A percentile compares a stretch with the other conserved stretches of the same genome.
Conservation (phyloP, 2,113 vertebrate genomes). For the Cricetomys ansorgei region DNA sequence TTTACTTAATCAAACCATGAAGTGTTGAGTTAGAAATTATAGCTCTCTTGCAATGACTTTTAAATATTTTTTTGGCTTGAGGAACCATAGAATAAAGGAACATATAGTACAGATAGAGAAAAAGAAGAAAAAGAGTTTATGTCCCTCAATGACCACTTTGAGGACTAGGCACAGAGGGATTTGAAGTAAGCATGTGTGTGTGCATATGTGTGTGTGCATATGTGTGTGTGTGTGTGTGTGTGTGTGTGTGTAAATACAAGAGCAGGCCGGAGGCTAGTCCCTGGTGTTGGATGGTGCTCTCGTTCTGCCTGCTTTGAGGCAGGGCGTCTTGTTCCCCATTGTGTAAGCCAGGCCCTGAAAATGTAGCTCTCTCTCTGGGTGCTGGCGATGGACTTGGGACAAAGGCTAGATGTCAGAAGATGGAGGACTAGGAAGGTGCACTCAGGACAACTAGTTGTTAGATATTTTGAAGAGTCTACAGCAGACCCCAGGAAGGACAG, state of each 20-base stretch:
- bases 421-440: neutral
- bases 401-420: neutral
- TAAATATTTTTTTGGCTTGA: constrained; percentile 48
- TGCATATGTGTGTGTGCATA: neutral
- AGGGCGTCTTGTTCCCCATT: neutral
- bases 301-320: neutral
- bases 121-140: neutral
- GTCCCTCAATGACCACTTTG: constrained; percentile 5
- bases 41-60: constrained; percentile 32
- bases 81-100: constrained; percentile 43
- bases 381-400: neutral
- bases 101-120: neutral
- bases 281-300: neutral
- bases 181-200: neutral
- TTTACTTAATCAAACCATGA: constrained; percentile 67
- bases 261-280: neutral
- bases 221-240: neutral
- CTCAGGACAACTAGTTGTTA: neutral
- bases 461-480: neutral
- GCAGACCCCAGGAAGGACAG: neutral
- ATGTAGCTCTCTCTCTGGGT: neutral
- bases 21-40: constrained; percentile 61
- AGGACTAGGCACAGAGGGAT: neutral
- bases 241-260: neutral
- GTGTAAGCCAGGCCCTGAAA: neutral